phyloP scores from a whole-genome alignment of 2,113 vertebrate genomes.

The Lepus timidus region DNA sequence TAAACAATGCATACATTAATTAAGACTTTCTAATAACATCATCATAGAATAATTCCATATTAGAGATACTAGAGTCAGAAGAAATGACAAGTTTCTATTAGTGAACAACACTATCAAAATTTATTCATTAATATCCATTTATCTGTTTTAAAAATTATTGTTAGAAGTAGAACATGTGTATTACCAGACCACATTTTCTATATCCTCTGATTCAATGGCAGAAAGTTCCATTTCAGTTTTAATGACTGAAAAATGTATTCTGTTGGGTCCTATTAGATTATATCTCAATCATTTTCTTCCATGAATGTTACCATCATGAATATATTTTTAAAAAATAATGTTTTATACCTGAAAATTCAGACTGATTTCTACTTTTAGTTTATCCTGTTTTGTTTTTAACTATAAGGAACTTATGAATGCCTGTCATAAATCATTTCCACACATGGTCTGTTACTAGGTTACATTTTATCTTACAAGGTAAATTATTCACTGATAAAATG shows the following conservation, averaged over 20 bases:
- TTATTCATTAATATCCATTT: not conserved
- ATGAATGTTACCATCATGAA: not conserved
- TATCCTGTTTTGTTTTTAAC: not conserved
- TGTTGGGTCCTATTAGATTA: fast-evolving
- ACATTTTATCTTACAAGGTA: not conserved
- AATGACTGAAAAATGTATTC: not conserved
- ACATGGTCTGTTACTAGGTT: not conserved
- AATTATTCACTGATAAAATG: not conserved
- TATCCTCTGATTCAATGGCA: not conserved
- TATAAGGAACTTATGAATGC: not conserved
- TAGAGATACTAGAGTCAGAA: not conserved
- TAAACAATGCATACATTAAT: not conserved
- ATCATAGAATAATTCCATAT: not conserved
- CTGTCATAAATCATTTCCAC: not conserved
- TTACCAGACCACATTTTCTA: not conserved
- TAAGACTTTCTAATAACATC: not conserved
- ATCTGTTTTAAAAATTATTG: not conserved
- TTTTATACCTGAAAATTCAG: not conserved
- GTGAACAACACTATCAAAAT: not conserved
- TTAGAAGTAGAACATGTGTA: not conserved
- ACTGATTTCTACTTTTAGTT: not conserved
- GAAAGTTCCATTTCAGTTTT: not conserved
- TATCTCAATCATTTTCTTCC: fast-evolving
- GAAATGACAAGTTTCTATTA: not conserved
- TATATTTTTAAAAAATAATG: not conserved